These are phyloP conservation scores for Anolis carolinensis DNA, from an alignment of 2,113 vertebrate species.

Conservation along the genomic window DNA sequence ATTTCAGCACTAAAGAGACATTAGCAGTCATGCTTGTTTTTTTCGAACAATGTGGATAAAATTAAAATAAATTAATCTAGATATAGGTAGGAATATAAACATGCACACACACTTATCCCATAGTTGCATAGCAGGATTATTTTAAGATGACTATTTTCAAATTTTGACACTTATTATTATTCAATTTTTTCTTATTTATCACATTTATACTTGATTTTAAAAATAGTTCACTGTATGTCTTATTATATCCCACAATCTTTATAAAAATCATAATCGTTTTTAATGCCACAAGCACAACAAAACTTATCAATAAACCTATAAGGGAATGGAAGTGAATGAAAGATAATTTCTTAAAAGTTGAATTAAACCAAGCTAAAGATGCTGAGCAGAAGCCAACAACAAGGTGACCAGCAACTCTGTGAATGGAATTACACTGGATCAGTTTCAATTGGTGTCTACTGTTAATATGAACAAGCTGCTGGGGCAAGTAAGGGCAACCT, in stretches of 20 bases:
- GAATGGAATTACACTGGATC: too few species aligned
- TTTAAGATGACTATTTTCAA: slow-evolving; percentile 49
- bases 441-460: too few species aligned
- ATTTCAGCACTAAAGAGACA: slow-evolving; percentile 24
- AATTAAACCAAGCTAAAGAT: too few species aligned
- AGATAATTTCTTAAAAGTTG: background rate
- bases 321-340: background rate
- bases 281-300: background rate
- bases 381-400: too few species aligned
- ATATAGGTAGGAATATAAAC: slow-evolving; percentile 23
- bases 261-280: slow-evolving; percentile 38
- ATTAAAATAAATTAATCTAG: slow-evolving; percentile 53
- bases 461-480: too few species aligned
- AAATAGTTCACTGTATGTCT: background rate
- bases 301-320: slow-evolving; percentile 9
- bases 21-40: slow-evolving; percentile 49
- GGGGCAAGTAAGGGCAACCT: too few species aligned
- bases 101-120: slow-evolving; percentile 29
- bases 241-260: background rate
- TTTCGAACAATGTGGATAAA: slow-evolving; percentile 30
- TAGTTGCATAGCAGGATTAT: slow-evolving; percentile 49
- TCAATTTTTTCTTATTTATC: slow-evolving; percentile 40
- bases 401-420: too few species aligned
- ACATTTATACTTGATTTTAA: background rate
- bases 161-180: background rate